phyloP scores from a whole-genome alignment of 1,140 invertebrate genomes.

The Drosophila prosaltans region DNA sequence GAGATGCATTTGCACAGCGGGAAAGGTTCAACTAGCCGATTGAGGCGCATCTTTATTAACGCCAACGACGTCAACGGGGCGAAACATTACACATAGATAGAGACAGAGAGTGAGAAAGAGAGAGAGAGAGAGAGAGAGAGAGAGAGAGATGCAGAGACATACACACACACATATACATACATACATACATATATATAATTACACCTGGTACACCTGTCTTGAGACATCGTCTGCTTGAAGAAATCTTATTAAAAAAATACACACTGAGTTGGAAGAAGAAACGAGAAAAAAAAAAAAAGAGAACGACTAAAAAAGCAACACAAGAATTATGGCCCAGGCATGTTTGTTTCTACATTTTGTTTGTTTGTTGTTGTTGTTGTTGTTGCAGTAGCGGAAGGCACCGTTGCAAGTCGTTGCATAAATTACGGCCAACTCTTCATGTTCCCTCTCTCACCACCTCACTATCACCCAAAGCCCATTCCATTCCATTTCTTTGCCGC shows the following conservation, averaged over 20 bases:
- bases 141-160: slow-evolving; percentile 51
- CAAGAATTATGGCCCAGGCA: slow-evolving; percentile 46
- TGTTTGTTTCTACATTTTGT: slow-evolving; percentile 54
- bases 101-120: slow-evolving; percentile 36
- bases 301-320: slow-evolving; percentile 8
- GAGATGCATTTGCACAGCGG: slow-evolving; percentile 42
- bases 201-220: slow-evolving; percentile 67
- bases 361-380: slow-evolving; percentile 33
- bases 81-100: slow-evolving; percentile 73
- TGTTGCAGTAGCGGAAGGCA: slow-evolving; percentile 73
- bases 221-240: slow-evolving; percentile 73
- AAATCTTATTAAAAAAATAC: slow-evolving; percentile 76
- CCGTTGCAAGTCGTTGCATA: slow-evolving; percentile 77
- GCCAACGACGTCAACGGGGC: slow-evolving; percentile 71
- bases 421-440: slow-evolving; percentile 56
- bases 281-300: slow-evolving; percentile 27
- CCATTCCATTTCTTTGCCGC: not conserved
- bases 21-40: slow-evolving; percentile 49
- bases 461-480: too few relatives aligned
- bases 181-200: slow-evolving; percentile 29
- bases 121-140: not conserved
- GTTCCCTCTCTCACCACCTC: not conserved
- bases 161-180: slow-evolving; percentile 11
- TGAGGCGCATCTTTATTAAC: slow-evolving; percentile 73
- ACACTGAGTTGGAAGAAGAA: slow-evolving; percentile 30